Evolutionary conservation across 2,888 invertebrate species (phyloP).

Genomic region (Folsomia candida): DNA sequence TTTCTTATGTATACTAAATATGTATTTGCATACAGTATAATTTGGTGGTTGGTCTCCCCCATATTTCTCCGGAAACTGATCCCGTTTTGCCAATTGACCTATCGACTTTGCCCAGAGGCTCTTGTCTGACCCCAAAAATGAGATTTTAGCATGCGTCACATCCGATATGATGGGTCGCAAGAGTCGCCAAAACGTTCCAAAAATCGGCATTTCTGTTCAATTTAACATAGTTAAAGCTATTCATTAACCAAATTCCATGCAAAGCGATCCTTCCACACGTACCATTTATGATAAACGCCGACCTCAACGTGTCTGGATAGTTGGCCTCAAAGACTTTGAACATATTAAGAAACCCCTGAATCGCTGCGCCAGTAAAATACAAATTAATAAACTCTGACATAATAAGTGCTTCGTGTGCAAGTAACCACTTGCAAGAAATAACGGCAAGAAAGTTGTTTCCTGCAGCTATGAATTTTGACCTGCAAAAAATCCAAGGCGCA

Average conservation of each 20-base stretch:
- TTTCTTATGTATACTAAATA: too few species aligned
- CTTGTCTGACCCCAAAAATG: slow-evolving; percentile 15
- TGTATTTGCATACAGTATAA: background rate
- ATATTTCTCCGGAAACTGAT: slow-evolving; percentile 27
- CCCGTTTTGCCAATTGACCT: background rate
- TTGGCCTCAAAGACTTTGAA: slow-evolving; percentile 24
- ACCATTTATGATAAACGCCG: slow-evolving; percentile 23
- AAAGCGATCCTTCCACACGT: too few species aligned
- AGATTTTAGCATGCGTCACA: slow-evolving; percentile 22
- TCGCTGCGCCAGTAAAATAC: slow-evolving; percentile 13
- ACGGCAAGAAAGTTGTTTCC: background rate
- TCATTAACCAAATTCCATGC: too few species aligned
- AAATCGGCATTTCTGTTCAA: too few species aligned
- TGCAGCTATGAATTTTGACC: background rate
- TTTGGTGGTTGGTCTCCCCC: slow-evolving; percentile 3
- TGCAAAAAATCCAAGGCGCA: background rate
- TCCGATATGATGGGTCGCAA: slow-evolving; percentile 22
- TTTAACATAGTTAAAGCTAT: too few species aligned
- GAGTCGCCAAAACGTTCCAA: slow-evolving; percentile 24
- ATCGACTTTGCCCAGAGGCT: slow-evolving; percentile 25
- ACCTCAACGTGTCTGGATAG: slow-evolving; percentile 24
- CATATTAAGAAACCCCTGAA: slow-evolving; percentile 18
- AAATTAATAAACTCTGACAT: background rate
- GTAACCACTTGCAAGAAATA: too few species aligned
- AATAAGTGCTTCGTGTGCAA: too few species aligned